phyloP scores from a whole-genome alignment of 2,888 invertebrate genomes.

The Drosophila austrosaltans region DNA sequence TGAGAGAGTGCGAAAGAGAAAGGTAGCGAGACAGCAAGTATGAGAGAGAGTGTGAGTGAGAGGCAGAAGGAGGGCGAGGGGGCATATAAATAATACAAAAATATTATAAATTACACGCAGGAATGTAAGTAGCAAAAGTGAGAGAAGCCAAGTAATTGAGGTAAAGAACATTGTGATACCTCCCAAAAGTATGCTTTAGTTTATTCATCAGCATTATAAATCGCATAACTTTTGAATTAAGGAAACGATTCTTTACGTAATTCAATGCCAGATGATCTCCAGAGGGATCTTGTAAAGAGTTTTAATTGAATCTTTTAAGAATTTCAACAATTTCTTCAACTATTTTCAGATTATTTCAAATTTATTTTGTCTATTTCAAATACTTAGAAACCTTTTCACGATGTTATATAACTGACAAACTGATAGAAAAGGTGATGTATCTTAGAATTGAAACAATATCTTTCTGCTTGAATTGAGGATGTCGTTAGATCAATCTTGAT shows the following conservation, averaged over 20 bases:
- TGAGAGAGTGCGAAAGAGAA: slow-evolving; percentile 52
- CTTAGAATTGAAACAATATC: neutral
- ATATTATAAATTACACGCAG: slow-evolving; percentile 77
- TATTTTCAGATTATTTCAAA: too few species aligned
- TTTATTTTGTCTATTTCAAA: too few species aligned
- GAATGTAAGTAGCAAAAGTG: slow-evolving; percentile 44
- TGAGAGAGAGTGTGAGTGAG: neutral
- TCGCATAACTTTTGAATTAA: neutral
- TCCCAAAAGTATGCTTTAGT: slow-evolving; percentile 31
- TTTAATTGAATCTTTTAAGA: too few species aligned
- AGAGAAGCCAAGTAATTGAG: slow-evolving; percentile 36
- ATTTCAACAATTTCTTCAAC: too few species aligned
- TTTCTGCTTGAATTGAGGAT: neutral
- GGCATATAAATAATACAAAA: slow-evolving; percentile 76
- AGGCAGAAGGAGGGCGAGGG: neutral
- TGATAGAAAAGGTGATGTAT: neutral
- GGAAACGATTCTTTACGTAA: neutral
- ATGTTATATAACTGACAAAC: too few species aligned
- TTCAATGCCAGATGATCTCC: neutral
- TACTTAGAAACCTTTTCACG: too few species aligned
- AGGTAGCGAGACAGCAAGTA: neutral
- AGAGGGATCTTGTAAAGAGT: too few species aligned
- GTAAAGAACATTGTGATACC: slow-evolving; percentile 49
- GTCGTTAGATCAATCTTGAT: slow-evolving; percentile 13
- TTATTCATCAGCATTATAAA: slow-evolving; percentile 10